Base-by-base conservation (phyloP, 2,797 vertebrate genomes). In the Mormyrops boulengeri region DNA sequence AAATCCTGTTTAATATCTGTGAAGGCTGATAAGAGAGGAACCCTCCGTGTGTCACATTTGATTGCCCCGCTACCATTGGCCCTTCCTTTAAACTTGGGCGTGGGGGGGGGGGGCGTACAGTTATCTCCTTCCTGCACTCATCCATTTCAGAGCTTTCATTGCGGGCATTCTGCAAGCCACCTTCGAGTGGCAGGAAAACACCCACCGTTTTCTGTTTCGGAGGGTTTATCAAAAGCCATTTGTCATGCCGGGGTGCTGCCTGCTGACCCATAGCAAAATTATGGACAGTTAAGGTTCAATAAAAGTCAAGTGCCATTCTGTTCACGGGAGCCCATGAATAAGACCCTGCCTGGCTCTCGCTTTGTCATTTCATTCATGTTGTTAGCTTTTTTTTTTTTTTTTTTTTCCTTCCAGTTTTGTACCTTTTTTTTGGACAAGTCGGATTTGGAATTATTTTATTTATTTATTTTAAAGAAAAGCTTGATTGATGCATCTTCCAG, bases 1-100 rank as follows among this genome's bases (percentile, higher is more conserved):
- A 96, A 96, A 96, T 96, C 95, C 95, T 95, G 95, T 95, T 94
- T 95, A 94, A 95, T 95, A 94, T 95, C 95, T 96, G 95, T 93
- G 92, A 93, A 92, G 93, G 92, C 93, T 94, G 95, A 96, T 96
- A 96, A 96, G 95, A 93, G 91, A 26, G 93, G 93, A 19, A 41
- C 93, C 94, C 94, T 94, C 94, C 92, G 93, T 50, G 92, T 94
- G 94, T 94, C 93, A 91, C 90, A 93, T 92, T 93, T 92, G 50
- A 88, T 88, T 60, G 38, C 52, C 22, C 62, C 7, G 1, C 14
- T n/a, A 62, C 34, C 52, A 57, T 44, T 52, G 73, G 14, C 85
- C 49, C 50, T 87, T 73, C 38, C 85, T 66, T 89, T 50, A 57
- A 60, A 85, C 22, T 55, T 85, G 22, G 5, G 44, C n/a, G 14